Conservation (phyloP, 2,113 vertebrate species). For the Hippocampus abdominalis region DNA sequence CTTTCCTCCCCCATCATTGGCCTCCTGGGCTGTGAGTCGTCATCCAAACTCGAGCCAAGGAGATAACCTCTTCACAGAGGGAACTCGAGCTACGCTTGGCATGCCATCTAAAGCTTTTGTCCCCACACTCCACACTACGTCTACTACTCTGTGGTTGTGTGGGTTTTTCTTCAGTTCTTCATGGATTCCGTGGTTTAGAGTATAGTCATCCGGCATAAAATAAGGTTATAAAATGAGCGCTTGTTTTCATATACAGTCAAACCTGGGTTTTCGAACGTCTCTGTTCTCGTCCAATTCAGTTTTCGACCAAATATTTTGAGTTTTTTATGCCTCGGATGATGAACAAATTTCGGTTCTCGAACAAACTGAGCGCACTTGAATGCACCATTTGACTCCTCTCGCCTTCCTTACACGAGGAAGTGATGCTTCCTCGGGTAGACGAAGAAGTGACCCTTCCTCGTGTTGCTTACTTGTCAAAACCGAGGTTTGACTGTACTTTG, state of each 20-base stretch:
- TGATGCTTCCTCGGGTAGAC: no score
- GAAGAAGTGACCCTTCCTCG: no score
- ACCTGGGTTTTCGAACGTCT: no score
- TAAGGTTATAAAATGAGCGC: not conserved
- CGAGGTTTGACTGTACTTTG: no score
- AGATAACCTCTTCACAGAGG: not conserved
- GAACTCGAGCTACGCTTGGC: not conserved
- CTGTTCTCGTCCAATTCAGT: no score
- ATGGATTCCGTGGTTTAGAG: not conserved
- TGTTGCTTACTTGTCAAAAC: no score
- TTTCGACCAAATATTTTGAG: no score
- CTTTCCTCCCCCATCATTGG: not conserved
- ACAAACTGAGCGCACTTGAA: no score
- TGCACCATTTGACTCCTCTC: no score
- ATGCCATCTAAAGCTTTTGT: not conserved
- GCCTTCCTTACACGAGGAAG: no score
- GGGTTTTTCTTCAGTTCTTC: not conserved
- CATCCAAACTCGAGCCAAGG: not conserved
- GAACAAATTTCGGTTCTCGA: no score
- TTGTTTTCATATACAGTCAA: not conserved
- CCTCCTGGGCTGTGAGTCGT: not conserved
- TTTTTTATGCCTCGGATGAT: no score
- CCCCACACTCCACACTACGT: not conserved
- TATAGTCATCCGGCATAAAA: not conserved
- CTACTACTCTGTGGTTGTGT: not conserved